Evolutionary conservation across 1,140 invertebrate genomes (phyloP), one percentile per base, ranked within the genome.

Genomic region (Ostrea edulis): DNA sequence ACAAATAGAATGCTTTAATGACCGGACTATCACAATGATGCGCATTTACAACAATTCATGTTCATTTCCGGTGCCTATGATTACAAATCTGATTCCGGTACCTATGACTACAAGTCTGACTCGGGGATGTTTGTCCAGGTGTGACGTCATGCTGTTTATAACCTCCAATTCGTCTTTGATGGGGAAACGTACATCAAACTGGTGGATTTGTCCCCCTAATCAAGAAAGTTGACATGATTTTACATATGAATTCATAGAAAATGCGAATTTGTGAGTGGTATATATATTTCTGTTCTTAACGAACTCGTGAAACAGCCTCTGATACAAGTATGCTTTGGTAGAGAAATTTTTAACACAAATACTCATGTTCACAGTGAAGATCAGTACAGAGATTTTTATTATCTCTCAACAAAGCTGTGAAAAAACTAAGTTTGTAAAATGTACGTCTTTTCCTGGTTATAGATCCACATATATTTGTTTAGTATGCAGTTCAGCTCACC

Each of bases 71-170:
- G n/a, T 86, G 92, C 92, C 91, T 62, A 93, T 84, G 7, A 92
- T 58, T 8, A 89, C 90, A 14, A 93, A n/a, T 89, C 92, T 93
- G 12, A 92, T 89, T 8, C 90, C 86, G 62, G 88, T 86, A 93
- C 92, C 91, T 62, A 93, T 84, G 7, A 92, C 65, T 8, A 89
- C 90, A 14, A 93, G 25, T 89, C 92, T 93, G 12, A 92, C 88
- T 8, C 90, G 87, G 62, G 88, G 89, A 55, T 91, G 85, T 7
- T 89, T 54, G 35, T 87, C 54, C 14, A 93, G 71, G 25, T 86
- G 86, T 22, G 92, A 87, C 51, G 89, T 86, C 88, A 92, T 92
- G 55, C 89, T 85, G 20, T 91, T 85, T 29, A 92, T 85, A 2
- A 93, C 54, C 8, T 90, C 85, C 12, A 91, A 89, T 84, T 91